phyloP scores from a whole-genome alignment of 2,888 invertebrate genomes.

The Epsilonema sp. region DNA sequence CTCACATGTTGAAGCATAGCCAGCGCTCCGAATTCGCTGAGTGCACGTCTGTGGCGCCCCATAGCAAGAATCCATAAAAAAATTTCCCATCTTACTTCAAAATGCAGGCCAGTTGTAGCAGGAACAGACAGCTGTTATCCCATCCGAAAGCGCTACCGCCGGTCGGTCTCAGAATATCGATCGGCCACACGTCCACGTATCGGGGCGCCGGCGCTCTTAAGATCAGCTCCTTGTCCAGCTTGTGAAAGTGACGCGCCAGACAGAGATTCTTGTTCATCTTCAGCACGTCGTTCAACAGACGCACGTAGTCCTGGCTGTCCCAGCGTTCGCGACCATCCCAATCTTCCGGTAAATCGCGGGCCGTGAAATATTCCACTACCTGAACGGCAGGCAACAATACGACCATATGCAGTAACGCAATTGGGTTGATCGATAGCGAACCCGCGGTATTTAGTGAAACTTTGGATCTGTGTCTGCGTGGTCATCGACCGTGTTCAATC shows the following conservation, averaged over 20 bases:
- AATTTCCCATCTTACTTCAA: no score
- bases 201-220: conserved; percentile 38
- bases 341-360: conserved; percentile 16
- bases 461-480: no score
- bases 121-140: conserved; percentile 61
- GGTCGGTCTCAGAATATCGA: conserved; percentile 60
- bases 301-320: conserved; percentile 46
- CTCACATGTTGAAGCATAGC: no score
- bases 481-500: no score
- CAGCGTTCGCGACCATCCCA: conserved; percentile 32
- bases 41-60: conserved; percentile 2
- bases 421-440: no score
- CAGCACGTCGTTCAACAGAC: conserved; percentile 63
- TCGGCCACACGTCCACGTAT: conserved; percentile 92
- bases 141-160: conserved; percentile 54
- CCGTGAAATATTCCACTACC: conserved; percentile 28
- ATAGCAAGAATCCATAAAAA: not conserved
- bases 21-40: conserved; percentile 4
- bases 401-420: no score
- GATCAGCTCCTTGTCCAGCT: conserved; percentile 54
- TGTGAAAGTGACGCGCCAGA: conserved; percentile 70
- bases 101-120: conserved; percentile 88
- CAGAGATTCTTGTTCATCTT: conserved; percentile 84
- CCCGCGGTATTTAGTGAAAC: no score
- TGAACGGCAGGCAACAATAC: no score